phyloP scores from a whole-genome alignment of 2,113 vertebrate genomes.

The Quiscalus mexicanus region DNA sequence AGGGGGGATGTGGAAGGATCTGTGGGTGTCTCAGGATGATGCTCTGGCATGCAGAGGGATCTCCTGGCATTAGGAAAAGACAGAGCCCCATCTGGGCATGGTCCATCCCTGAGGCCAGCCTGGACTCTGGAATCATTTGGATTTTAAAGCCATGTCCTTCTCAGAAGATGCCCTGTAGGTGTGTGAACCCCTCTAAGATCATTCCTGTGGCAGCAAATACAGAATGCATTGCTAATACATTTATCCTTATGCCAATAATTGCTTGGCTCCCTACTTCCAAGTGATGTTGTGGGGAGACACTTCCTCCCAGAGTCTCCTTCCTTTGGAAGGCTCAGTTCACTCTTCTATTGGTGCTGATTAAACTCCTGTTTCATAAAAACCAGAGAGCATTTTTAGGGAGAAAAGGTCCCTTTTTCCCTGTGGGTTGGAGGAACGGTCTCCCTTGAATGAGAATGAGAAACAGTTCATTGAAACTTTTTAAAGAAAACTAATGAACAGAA shows the following conservation, averaged over 20 bases:
- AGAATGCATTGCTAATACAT: not conserved
- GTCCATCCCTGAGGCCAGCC: not conserved
- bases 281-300: not conserved
- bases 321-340: not conserved
- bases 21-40: not conserved
- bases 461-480: constrained; percentile 53
- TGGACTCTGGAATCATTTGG: not conserved
- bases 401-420: not conserved
- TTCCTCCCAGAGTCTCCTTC: not conserved
- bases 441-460: constrained; percentile 30
- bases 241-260: not conserved
- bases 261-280: not conserved
- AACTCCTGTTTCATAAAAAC: not conserved
- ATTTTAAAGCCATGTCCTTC: not conserved
- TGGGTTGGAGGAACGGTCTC: not conserved
- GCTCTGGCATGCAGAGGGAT: not conserved
- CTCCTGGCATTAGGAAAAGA: not conserved
- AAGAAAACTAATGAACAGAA: constrained; percentile 57
- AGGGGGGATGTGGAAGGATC: not conserved
- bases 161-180: not conserved
- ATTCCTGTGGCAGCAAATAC: not conserved
- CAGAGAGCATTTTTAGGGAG: not conserved
- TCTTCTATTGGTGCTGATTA: not conserved
- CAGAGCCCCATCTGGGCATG: not conserved
- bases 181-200: not conserved